Base-by-base conservation (phyloP, 2,888 invertebrate genomes). In the Drosophila mayaguana region DNA sequence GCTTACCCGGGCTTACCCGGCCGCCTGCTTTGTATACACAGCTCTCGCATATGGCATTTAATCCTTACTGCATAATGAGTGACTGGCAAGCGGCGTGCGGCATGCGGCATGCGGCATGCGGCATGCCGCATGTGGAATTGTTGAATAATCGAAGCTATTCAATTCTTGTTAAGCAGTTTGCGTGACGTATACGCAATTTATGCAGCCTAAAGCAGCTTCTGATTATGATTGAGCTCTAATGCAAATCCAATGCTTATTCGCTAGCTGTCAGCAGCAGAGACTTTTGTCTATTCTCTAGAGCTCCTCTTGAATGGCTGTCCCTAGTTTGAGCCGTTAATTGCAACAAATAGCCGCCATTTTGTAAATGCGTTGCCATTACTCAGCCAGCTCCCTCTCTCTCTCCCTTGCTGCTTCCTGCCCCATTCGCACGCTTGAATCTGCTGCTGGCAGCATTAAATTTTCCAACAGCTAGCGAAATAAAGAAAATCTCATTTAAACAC, bases 271-370 rank as follows among this genome's bases (percentile, higher is more conserved):
- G 42, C 9, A 14, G 8, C 22, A 9, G 25, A 3, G 18, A n/a
- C 25, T 25, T 20, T 46, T 25, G 63, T 63, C 48, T 55, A 20
- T 46, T 50, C n/a, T 40, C 56, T 16, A 34, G 20, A 22, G 46
- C 54, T 66, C 54, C 69, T 63, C 70, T 77, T 75, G 72, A 79
- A 70, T 54, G 71, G 79, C 77, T 74, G 77, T 75, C 71, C 79
- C 57, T 63, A 62, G 64, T 69, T 65, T 66, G 55, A 48, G 72
- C 59, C 73, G 80, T 78, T 86, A 86, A 86, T 86, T 86, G 80
- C 87, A 87, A 83, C 89, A 88, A 86, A 87, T 86, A 70, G 89
- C 76, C 73, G 72, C 72, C 82, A 81, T 87, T 87, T 80, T 73
- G 66, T 63, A 62, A 82, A 75, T 80, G 76, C 60, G 63, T 25